phyloP scores from a whole-genome alignment of 1,140 invertebrate species.

The Drosophila triauraria region DNA sequence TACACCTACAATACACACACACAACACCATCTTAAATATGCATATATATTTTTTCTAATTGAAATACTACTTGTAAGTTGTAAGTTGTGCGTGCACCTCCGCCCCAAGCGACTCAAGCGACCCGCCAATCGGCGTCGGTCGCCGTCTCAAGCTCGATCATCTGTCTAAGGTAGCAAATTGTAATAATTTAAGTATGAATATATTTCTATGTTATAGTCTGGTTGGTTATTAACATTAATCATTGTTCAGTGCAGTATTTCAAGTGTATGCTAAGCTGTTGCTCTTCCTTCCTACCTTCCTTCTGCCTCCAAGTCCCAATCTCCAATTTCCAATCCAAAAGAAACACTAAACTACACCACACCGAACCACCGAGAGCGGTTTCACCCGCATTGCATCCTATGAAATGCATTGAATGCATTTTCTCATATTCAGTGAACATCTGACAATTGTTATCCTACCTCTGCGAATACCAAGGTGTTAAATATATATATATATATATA shows the following conservation, averaged over 20 bases:
- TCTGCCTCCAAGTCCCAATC: not conserved
- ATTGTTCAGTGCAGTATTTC: slow-evolving; percentile 53
- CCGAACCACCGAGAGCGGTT: slow-evolving; percentile 54
- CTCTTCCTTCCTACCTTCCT: slow-evolving; percentile 10
- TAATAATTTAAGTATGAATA: slow-evolving; percentile 55
- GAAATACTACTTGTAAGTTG: slow-evolving; percentile 43
- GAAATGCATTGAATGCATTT: slow-evolving; percentile 29
- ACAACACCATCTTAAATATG: slow-evolving; percentile 30
- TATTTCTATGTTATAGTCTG: slow-evolving; percentile 53
- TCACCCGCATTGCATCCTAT: slow-evolving; percentile 39
- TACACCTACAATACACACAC: slow-evolving; percentile 5
- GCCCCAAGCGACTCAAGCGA: slow-evolving; percentile 33
- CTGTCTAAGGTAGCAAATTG: slow-evolving; percentile 48
- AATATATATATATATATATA: slow-evolving; percentile 46
- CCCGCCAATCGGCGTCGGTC: slow-evolving; percentile 2
- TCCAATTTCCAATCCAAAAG: not conserved
- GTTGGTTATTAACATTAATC: slow-evolving; percentile 55
- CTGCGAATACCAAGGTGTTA: slow-evolving; percentile 77
- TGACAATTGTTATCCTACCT: slow-evolving; percentile 81
- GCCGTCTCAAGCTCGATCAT: slow-evolving; percentile 50
- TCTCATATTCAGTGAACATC: slow-evolving; percentile 61
- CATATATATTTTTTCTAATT: slow-evolving; percentile 52
- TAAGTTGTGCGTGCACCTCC: slow-evolving; percentile 26
- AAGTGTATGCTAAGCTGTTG: slow-evolving; percentile 45
- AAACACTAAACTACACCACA: slow-evolving; percentile 29